Percentiles rank a stretch among this genome's conserved stretches.
These are phyloP conservation scores for Coremacera marginata DNA, from an alignment of 2,888 invertebrate genomes.

Conservation along the genomic window DNA sequence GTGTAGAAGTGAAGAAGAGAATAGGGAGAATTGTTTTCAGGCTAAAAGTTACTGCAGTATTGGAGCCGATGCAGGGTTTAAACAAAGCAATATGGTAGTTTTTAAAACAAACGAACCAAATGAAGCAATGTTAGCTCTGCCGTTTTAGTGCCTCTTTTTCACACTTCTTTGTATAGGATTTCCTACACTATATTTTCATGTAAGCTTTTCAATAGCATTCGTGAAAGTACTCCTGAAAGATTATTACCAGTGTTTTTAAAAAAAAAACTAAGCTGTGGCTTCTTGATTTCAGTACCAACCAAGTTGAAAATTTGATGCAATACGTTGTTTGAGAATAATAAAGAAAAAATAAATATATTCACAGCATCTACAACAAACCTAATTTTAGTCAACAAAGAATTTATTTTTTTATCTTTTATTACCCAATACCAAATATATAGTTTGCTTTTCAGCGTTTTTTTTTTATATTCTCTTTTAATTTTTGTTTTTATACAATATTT, in stretches of 20 bases:
- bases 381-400: neutral
- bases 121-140: neutral
- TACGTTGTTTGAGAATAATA: too few species aligned
- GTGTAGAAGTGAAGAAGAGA: too few species aligned
- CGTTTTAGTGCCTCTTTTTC: neutral
- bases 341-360: neutral
- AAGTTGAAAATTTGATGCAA: neutral
- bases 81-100: too few species aligned
- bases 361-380: neutral
- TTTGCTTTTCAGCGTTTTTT: too few species aligned
- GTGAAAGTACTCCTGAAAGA: neutral
- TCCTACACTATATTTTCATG: neutral
- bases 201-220: slow-evolving; percentile 5
- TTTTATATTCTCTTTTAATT: too few species aligned
- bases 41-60: too few species aligned
- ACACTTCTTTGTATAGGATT: neutral
- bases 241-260: neutral
- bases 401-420: neutral
- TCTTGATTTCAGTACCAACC: neutral
- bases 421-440: neutral
- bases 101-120: too few species aligned
- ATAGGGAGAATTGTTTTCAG: too few species aligned
- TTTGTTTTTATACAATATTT: too few species aligned
- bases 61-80: too few species aligned
- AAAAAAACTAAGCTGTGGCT: neutral